Evolutionary conservation across 2,797 vertebrate species (phyloP), one percentile per base, ranked within the genome.

Genomic region (Gobionotothen gibberifrons): DNA sequence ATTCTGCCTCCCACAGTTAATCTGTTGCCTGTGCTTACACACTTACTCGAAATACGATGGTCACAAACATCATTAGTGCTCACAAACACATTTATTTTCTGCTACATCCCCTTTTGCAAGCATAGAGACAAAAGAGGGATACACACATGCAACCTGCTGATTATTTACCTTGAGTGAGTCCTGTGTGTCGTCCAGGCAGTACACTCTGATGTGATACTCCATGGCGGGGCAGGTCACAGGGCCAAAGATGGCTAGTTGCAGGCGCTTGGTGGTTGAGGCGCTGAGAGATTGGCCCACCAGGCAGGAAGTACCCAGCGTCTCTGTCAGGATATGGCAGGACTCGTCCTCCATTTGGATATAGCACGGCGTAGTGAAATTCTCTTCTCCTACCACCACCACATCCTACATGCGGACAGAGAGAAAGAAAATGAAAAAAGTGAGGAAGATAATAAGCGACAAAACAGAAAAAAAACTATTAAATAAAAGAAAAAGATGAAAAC

Each of bases 361-460:
- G 88, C 97, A 99, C 0, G 98, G 98, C 0, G 98, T 99, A 32
- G 97, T 99, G 90, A 98, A 98, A 85, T 98, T 98, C 72, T 99
- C 98, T 69, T 99, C 97, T 16, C 98, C 98, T 0, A 99, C 96
- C 43, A 96, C 96, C 80, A 99, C 97, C 59, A 99, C 96, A 4
- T 99, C 98, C 98, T 99, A 74, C 2, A 43, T 9, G 14, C n/a
- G 69, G 67, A 79, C 21, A 69, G 13, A 17, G 22, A 72, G 63
- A 22, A 21, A 58, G 10, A 49, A 14, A 29, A 17, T 21, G 61
- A 60, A 17, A 63, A 22, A 57, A 26, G 46, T 54, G 63, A 51
- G 65, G 16, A 54, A 48, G 57, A 62, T 49, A 10, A 64, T 49
- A 17, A 16, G 54, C 19, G 9, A 4, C 15, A 11, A 32, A 2